A percentile compares a stretch with the other conserved stretches of the same genome.
phyloP scores from a whole-genome alignment of 2,888 invertebrate species.

The Hypercompe scribonia region DNA sequence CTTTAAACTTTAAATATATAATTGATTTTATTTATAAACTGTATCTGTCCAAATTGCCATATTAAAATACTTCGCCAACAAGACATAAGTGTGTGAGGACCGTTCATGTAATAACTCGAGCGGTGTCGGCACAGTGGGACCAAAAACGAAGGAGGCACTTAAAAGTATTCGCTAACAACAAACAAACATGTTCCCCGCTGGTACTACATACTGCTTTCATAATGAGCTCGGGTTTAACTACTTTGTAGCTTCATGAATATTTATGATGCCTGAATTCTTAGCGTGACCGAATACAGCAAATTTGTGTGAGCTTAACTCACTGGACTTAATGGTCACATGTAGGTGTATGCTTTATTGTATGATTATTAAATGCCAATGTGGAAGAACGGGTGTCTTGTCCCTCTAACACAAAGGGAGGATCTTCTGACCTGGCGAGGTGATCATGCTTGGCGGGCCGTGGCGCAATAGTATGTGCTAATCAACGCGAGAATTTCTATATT shows the following conservation, averaged over 20 bases:
- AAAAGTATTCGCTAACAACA: neutral
- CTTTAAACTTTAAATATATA: no score
- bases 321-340: no score
- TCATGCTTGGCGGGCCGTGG: no score
- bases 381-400: no score
- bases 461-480: no score
- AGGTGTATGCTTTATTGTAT: no score
- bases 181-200: neutral
- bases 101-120: neutral
- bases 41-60: neutral
- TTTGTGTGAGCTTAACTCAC: neutral
- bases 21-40: no score
- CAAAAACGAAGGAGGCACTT: neutral
- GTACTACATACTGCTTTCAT: neutral
- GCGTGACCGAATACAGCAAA: neutral
- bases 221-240: neutral
- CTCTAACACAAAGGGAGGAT: no score
- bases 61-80: neutral
- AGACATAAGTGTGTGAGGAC: neutral
- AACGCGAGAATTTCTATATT: no score
- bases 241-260: neutral
- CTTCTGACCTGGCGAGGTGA: no score
- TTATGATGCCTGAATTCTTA: neutral
- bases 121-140: neutral
- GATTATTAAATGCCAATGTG: no score